Evolutionary conservation across 2,113 vertebrate species (phyloP), one percentile per base, ranked within the genome.

Genomic region (Thunnus thynnus): DNA sequence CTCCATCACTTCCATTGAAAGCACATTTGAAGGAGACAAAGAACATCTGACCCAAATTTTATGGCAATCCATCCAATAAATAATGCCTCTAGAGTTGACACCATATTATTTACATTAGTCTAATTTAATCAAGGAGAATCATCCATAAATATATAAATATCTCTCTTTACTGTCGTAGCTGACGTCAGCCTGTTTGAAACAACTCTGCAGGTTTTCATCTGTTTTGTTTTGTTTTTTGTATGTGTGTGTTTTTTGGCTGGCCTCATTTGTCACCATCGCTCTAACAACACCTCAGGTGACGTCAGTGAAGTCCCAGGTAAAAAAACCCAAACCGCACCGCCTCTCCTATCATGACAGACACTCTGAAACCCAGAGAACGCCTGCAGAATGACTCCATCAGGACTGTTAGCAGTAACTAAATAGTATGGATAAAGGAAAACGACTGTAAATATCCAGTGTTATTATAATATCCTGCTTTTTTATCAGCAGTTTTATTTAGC

Each of bases 231-330:
- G 55, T 72, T 58, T 22, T 47, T 58, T 60, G 60, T 83, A 2
- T 52, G 14, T 88, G 61, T 84, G 70, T 78, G 25, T 66, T 41
- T 90, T 77, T 80, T 81, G 80, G 71, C 95, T 94, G 96, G 96
- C 96, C 95, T 96, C 94, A 95, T 96, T 89, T 91, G 77, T 84
- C 83, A 64, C 94, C 88, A 91, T 95, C 95, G 96, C 94, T 94
- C 81, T 95, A 95, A 96, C 96, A 93, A 95, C 93, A 92, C 94
- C 87, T 97, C 97, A 98, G 97, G 97, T 94, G 97, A 97, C 92
- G 85, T 94, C 93, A 85, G 92, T 85, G 97, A 97, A 91, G 91
- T 94, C 76, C 88, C 97, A 98, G 97, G 97, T 97, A 98, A 97
- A 96, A 96, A 95, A 62, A 41, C 3, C 9, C 5, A 18, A 57